Base-by-base conservation (phyloP, 2,888 invertebrate species). In the Drosophila paranaensis region DNA sequence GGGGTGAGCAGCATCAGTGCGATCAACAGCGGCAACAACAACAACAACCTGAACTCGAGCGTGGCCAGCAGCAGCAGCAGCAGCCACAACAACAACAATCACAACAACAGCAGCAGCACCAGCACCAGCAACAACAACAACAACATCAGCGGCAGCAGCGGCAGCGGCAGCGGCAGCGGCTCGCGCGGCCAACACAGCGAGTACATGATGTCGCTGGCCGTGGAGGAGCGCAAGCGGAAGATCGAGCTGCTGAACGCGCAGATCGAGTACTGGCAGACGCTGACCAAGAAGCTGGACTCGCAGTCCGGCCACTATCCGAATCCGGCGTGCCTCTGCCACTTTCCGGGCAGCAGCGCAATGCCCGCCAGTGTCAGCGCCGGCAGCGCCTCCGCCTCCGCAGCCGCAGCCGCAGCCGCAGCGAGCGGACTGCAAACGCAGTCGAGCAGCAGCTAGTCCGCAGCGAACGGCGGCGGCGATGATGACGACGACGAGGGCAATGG, bases 221-320 rank as follows among this genome's bases (percentile, higher is more conserved):
- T 93, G 61, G 93, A 93, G 81, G 93, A 93, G 80, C 89, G 92
- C 8, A 91, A 91, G 66, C 83, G 90, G 0, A 93, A 92, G 72
- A 93, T 93, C 35, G 93, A 93, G 50, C 77, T 93, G 60, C 48
- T 93, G 4, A 92, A 93, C 72, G 93, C 90, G 61, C 93, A 93
- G 83, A 93, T 93, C 39, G 92, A 92, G 27, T 93, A 93, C 60
- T 93, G 93, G 93, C 91, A 91, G 51, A 92, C 91, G 13, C 73
- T 93, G 43, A 93, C 93, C 39, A 91, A 91, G 64, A 92, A 93
- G 69, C 60, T 93, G 9, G 92, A 92, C 69, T 64, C 89, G 20
- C 90, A 88, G 58, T 56, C 76, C 3, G 88, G 88, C 1, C 91
- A 91, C 37, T 78, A 79, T 72, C 90, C 92, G 3, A 89, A 88